These are phyloP conservation scores for Cervus canadensis DNA, from an alignment of 2,113 vertebrate genomes.

Conservation along the genomic window DNA sequence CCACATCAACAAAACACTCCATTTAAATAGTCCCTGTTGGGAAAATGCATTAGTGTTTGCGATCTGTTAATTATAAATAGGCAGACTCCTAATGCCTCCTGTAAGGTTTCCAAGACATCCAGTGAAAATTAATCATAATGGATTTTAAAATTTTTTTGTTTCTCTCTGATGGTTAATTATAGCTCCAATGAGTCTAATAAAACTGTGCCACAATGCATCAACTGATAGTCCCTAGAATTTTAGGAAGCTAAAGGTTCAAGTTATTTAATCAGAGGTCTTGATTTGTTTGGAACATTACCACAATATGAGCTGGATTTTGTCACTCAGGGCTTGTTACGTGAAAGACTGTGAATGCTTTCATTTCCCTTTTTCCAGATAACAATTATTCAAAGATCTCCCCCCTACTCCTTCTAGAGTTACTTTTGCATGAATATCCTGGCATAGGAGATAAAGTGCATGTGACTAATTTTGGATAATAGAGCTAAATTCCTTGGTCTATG, in stretches of 20 bases:
- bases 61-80: conserved; percentile 72
- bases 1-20: conserved; percentile 42
- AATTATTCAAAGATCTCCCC: background rate
- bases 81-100: conserved; percentile 53
- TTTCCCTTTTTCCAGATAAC: background rate
- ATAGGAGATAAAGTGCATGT: accelerated
- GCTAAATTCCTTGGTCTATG: background rate
- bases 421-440: background rate
- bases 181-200: conserved; percentile 13
- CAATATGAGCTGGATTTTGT: background rate
- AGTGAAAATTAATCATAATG: conserved; percentile 72
- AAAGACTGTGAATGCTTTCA: background rate
- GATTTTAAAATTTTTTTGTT: conserved; percentile 34
- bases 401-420: background rate
- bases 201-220: background rate
- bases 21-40: conserved; percentile 52
- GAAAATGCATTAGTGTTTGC: conserved; percentile 62
- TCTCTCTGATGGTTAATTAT: conserved; percentile 40
- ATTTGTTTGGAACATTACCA: background rate
- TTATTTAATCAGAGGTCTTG: background rate
- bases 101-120: conserved; percentile 61
- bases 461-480: background rate
- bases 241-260: background rate
- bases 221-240: background rate
- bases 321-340: background rate